Percentiles rank a stretch among this genome's conserved stretches.
These are phyloP conservation scores for Agriotes lineatus DNA, from an alignment of 2,888 invertebrate species.

Conservation along the genomic window DNA sequence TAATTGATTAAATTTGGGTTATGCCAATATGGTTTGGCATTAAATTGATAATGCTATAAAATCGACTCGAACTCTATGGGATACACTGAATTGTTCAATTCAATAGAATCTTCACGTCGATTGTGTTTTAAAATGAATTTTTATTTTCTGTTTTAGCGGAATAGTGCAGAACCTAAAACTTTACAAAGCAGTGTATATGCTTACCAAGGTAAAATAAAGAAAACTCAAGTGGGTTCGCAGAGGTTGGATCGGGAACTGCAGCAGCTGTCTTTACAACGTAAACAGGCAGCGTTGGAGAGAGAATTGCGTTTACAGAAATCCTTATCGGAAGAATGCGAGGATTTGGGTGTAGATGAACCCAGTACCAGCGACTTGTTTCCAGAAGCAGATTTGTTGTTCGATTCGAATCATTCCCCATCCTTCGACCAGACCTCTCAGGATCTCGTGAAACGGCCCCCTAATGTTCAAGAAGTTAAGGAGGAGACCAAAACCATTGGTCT, in stretches of 20 bases:
- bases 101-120: too few relatives aligned
- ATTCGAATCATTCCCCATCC: conserved; percentile 78
- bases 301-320: conserved; percentile 76
- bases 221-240: conserved; percentile 52
- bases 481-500: conserved; percentile 57
- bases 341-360: conserved; percentile 83
- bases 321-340: conserved; percentile 83
- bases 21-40: too few relatives aligned
- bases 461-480: conserved; percentile 47
- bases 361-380: conserved; percentile 85
- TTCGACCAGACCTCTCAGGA: conserved; percentile 62
- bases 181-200: conserved; percentile 58
- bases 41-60: too few relatives aligned
- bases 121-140: conserved; percentile 18
- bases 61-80: too few relatives aligned
- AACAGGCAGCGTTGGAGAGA: conserved; percentile 69
- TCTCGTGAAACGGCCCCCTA: conserved; percentile 45
- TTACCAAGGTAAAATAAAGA: conserved; percentile 61
- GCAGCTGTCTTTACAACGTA: conserved; percentile 62
- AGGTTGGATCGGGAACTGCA: conserved; percentile 62
- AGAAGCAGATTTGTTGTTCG: conserved; percentile 80
- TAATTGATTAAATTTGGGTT: too few relatives aligned
- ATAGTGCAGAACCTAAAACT: conserved; percentile 47
- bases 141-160: conserved; percentile 35
- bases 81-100: too few relatives aligned